These are phyloP conservation scores for Acipenser oxyrinchus DNA, from an alignment of 2,797 vertebrate species.

Conservation along the genomic window DNA sequence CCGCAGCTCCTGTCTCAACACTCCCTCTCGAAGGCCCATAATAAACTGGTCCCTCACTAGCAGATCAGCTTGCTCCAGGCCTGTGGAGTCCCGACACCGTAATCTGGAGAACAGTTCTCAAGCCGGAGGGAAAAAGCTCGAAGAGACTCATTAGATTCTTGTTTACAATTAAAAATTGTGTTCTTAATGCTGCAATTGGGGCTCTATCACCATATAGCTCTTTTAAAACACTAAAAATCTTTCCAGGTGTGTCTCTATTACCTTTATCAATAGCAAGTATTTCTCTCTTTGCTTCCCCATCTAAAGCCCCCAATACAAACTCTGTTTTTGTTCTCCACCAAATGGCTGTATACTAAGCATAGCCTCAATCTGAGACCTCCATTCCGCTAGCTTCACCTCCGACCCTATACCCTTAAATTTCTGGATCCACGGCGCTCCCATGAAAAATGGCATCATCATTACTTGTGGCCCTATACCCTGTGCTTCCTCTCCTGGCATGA, in stretches of 20 bases:
- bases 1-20: no score
- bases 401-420: background rate
- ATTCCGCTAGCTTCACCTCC: conserved; percentile 3
- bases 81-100: background rate
- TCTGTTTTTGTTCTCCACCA: conserved; percentile 1
- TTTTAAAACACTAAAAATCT: conserved; percentile 5
- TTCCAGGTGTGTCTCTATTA: background rate
- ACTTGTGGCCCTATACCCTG: background rate
- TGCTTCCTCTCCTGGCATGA: conserved; percentile 3
- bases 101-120: background rate
- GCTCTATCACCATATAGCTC: background rate
- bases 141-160: conserved; percentile 9
- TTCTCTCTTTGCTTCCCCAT: background rate
- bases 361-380: conserved; percentile 5
- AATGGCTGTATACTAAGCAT: conserved; percentile 2
- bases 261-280: background rate
- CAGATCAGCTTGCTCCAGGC: no score
- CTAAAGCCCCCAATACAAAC: conserved; percentile 6
- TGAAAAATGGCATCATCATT: conserved; percentile 8
- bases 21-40: no score
- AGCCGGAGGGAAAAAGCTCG: conserved; percentile 2
- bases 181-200: conserved; percentile 3
- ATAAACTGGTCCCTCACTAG: no score
- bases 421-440: conserved; percentile 3
- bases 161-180: background rate